Conservation (phyloP, 2,113 vertebrate species). For the Limanda limanda region DNA sequence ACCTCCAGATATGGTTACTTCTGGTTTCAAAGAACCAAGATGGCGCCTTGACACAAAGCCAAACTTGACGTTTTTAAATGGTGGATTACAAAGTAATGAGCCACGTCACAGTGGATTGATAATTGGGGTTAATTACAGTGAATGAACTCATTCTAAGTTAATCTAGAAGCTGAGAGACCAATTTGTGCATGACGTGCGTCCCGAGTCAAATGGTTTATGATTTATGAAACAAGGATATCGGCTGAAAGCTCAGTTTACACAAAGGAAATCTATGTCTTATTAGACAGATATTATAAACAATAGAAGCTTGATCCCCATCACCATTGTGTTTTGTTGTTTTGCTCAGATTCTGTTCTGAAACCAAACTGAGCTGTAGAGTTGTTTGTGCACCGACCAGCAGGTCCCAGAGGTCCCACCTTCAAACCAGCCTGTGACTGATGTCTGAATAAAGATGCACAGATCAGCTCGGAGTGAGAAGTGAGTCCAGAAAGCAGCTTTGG, state of each 20-base stretch:
- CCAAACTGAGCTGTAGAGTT: neutral
- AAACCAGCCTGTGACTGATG: neutral
- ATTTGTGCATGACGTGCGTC: too few species aligned
- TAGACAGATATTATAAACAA: too few species aligned
- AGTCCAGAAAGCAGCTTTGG: neutral
- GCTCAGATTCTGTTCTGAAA: neutral
- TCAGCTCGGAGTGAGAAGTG: constrained; percentile 3
- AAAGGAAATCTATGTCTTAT: neutral
- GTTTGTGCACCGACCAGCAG: neutral
- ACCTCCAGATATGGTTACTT: too few species aligned
- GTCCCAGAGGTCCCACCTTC: neutral
- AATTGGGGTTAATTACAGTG: too few species aligned
- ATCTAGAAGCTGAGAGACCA: too few species aligned
- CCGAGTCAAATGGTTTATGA: too few species aligned
- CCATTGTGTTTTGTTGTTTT: neutral
- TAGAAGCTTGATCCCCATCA: neutral
- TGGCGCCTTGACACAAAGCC: too few species aligned
- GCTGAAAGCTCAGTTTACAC: neutral
- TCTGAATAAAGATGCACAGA: neutral
- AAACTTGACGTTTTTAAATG: too few species aligned
- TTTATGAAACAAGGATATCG: too few species aligned
- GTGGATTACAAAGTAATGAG: too few species aligned
- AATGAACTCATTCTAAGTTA: neutral
- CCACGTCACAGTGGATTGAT: too few species aligned
- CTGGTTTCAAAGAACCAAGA: too few species aligned